Evolutionary conservation across 2,888 invertebrate species (phyloP).

Genomic region (Tortrix viridana): DNA sequence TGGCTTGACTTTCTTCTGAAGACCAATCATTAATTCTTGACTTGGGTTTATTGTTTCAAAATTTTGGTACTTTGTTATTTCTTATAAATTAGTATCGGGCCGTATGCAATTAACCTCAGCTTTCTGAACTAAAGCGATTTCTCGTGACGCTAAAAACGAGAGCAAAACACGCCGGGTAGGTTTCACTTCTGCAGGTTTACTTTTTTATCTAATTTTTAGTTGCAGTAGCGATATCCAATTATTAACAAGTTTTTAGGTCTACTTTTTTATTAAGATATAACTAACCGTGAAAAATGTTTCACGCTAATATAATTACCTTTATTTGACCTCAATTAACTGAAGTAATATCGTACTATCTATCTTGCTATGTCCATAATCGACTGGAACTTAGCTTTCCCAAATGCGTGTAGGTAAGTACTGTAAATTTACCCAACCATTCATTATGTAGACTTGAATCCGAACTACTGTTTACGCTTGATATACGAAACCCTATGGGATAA

Average conservation of each 20-base stretch:
- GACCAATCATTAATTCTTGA: too few relatives aligned
- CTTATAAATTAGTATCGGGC: slow-evolving; percentile 22
- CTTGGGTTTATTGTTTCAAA: background rate
- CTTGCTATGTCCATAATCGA: too few relatives aligned
- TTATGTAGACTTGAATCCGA: too few relatives aligned
- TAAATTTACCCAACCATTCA: too few relatives aligned
- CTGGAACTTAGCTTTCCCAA: too few relatives aligned
- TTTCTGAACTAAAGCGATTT: slow-evolving; percentile 46
- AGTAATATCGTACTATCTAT: background rate
- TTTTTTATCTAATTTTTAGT: slow-evolving; percentile 48
- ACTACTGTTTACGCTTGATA: too few relatives aligned
- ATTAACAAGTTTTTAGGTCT: slow-evolving; percentile 24
- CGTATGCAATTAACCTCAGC: slow-evolving; percentile 45
- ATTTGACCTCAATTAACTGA: background rate
- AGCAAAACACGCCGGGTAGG: slow-evolving; percentile 49
- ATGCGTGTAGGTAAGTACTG: too few relatives aligned
- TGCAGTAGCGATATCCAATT: slow-evolving; percentile 36
- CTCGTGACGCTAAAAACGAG: slow-evolving; percentile 57
- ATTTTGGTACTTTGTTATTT: slow-evolving; percentile 3
- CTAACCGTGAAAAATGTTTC: slow-evolving; percentile 2
- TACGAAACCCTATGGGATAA: too few relatives aligned
- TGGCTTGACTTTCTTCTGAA: too few relatives aligned
- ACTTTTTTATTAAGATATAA: slow-evolving; percentile 8
- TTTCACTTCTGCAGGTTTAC: slow-evolving; percentile 53
- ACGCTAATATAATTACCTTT: slow-evolving; percentile 1